Evolutionary conservation across 2,797 vertebrate genomes (phyloP), one percentile per base, ranked within the genome.

Genomic region (Chelonia mydas): DNA sequence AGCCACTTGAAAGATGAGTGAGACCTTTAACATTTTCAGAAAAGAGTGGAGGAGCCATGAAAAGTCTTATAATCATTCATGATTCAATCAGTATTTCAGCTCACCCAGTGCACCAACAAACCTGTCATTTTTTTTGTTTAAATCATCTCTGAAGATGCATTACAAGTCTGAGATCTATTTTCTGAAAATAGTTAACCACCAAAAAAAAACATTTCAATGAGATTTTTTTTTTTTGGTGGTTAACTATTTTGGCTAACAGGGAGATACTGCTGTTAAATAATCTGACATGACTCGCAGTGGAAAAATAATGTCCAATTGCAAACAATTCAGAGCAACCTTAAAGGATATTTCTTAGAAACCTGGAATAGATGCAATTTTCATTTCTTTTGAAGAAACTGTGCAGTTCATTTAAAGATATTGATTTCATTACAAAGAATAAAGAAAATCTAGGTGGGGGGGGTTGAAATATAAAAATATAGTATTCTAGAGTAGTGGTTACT

Each of bases 11-110:
- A 98, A 98, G 98, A 97, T 97, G 97, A 97, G 98, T 68, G 92
- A 98, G 98, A 98, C 98, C 96, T 98, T 98, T 98, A 98, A 98
- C 98, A 98, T 95, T 97, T 97, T 95, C 97, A 97, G 90, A 95
- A 92, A 94, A 74, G 80, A 94, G 80, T 83, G 81, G 82, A 95
- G 90, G 77, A 96, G 86, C 93, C 96, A 97, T 95, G 93, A 96
- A 96, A 93, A 78, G 83, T 95, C 95, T 91, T 93, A 92, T 91
- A 97, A 97, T 97, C 93, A 94, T 81, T 81, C 6, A 13, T 41
- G 51, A 37, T 81, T 41, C 37, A 53, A 65, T 0, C 0, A 88
- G 79, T 77, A 93, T 95, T 93, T 81, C 93, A 85, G 79, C 83
- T 97, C 81, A 90, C 31, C 53, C 88, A 92, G 79, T 8, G 59